Evolutionary conservation across 2,113 vertebrate genomes (phyloP), one percentile per base, ranked within the genome.

Genomic region (Albula glossodonta): DNA sequence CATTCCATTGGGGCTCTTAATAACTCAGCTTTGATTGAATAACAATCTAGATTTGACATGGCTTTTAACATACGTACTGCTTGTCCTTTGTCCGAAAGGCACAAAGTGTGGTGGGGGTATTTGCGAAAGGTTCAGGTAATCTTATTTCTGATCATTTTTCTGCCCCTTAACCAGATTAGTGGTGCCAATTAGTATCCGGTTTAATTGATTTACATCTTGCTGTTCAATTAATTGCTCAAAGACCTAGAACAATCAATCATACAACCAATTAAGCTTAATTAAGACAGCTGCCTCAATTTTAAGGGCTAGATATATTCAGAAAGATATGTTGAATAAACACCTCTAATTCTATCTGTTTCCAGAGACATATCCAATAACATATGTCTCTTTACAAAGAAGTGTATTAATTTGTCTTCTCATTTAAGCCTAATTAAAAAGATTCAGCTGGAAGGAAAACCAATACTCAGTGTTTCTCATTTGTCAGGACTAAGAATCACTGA

Each of bases 21-120:
- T 81, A 51, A 80, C 17, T 81, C 60, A 80, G 51, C 77, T 52
- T 84, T 80, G 53, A 81, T 85, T 85, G 60, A 85, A 85, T 74
- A 22, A n/a, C 31, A 22, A 22, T 11, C 70, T 31, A 7, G n/a
- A 19, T 74, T 31, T 31, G 70, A 22, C 70, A 31, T 31, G 2
- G 63, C 4, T 22, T n/a, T 31, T 9, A 3, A 31, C 70, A 31
- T 9, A 22, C n/a, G 9, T 11, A 31, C 70, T 22, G 70, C 31
- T 31, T 31, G n/a, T 11, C n/a, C n/a, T 74, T n/a, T 74, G 22
- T 2, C 70, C n/a, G 2, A 22, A 19, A 22, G 22, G 60, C 60
- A 3, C 60, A 22, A 11, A 12, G 56, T 60, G 60, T 66, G 0
- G 15, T 66, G 60, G 17, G 17, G 17, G 3, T 3, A 15, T 66